Conservation (phyloP, 2,113 vertebrate genomes). For the Melanostigma gelatinosum region DNA sequence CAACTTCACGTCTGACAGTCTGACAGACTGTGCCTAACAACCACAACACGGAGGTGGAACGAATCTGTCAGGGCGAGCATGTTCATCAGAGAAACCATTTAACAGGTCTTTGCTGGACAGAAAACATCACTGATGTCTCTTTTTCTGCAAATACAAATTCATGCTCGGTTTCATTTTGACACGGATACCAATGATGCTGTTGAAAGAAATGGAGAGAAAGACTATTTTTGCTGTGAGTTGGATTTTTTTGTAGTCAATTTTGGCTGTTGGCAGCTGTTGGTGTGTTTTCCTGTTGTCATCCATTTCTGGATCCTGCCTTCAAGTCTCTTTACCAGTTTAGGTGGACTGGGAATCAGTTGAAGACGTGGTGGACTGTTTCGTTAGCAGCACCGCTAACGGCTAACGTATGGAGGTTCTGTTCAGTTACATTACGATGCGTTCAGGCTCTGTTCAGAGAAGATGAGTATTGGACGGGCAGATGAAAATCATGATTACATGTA, state of each 20-base stretch:
- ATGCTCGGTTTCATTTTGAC: not conserved
- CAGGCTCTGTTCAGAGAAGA: no score
- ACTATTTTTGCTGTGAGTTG: not conserved
- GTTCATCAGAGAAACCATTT: not conserved
- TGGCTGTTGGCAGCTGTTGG: not conserved
- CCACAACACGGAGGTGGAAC: not conserved
- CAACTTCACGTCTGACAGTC: not conserved
- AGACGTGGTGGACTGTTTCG: conserved; percentile 4
- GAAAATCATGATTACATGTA: no score
- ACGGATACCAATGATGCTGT: not conserved
- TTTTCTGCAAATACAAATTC: not conserved
- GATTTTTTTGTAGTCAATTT: not conserved
- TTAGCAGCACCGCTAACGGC: no score
- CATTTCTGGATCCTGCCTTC: conserved; percentile 1
- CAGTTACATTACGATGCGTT: no score
- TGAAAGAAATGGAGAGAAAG: not conserved
- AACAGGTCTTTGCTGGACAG: no score
- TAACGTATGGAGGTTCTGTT: no score
- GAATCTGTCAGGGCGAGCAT: not conserved
- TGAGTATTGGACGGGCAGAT: no score
- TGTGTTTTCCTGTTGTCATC: not conserved
- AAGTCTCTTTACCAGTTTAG: conserved; percentile 5
- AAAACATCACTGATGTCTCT: not conserved
- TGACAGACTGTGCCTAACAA: not conserved
- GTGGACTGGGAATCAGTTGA: conserved; percentile 16